These are phyloP conservation scores for Toxotes chatareus DNA, from an alignment of 2,113 vertebrate species.

Conservation along the genomic window DNA sequence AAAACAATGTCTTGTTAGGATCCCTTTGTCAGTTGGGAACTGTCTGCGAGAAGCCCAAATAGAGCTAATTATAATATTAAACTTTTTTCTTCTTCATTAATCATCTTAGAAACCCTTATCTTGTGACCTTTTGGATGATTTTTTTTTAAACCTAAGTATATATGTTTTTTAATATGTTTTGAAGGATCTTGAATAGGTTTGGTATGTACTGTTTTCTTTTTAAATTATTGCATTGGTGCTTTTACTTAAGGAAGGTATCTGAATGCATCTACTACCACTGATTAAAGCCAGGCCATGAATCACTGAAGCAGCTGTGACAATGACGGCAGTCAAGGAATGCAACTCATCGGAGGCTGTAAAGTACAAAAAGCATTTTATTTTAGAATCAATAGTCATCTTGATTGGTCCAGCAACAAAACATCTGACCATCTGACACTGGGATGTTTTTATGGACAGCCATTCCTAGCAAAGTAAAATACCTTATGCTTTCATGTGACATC, in stretches of 20 bases:
- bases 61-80: too few species aligned
- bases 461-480: constrained; percentile 26
- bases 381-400: neutral
- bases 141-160: too few species aligned
- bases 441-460: neutral
- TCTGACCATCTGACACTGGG: neutral
- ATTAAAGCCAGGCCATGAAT: neutral
- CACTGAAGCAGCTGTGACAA: neutral
- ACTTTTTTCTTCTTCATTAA: too few species aligned
- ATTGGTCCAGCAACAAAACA: constrained; percentile 12
- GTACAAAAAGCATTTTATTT: constrained; percentile 63
- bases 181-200: neutral
- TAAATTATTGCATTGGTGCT: neutral
- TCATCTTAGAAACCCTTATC: neutral
- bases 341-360: constrained; percentile 16
- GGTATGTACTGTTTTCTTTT: neutral
- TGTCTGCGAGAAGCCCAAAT: neutral
- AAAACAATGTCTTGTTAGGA: neutral
- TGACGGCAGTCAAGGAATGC: neutral
- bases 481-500: neutral
- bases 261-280: neutral
- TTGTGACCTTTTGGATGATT: neutral
- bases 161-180: neutral
- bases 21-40: neutral
- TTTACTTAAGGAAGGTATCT: neutral